Evolutionary conservation across 2,888 invertebrate genomes (phyloP).

Genomic region (Pasiphila rectangulata): DNA sequence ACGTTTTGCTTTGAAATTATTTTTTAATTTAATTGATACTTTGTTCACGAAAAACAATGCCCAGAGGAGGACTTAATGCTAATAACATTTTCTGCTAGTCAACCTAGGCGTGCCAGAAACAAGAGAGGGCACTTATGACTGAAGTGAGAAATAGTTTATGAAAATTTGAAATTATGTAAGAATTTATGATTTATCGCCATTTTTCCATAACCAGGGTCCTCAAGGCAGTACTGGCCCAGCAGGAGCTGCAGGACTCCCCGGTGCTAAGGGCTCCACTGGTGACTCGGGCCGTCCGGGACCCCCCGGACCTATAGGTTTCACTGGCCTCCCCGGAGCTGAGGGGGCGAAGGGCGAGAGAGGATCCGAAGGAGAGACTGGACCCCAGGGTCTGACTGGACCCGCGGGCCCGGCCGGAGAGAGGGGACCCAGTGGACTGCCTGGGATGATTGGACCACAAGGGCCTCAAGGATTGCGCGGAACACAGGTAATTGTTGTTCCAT

Average conservation of each 20-base stretch:
- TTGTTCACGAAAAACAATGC: no score
- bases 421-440: slow-evolving; percentile 82
- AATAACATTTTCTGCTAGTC: no score
- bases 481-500: slow-evolving; percentile 74
- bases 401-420: slow-evolving; percentile 85
- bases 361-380: slow-evolving; percentile 85
- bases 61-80: no score
- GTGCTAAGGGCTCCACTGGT: slow-evolving; percentile 86
- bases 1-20: no score
- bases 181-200: no score
- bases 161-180: no score
- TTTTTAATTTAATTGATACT: no score
- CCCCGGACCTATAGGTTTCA: slow-evolving; percentile 84
- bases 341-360: slow-evolving; percentile 89
- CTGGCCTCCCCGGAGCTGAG: slow-evolving; percentile 86
- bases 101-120: no score
- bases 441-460: slow-evolving; percentile 84
- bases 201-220: no score
- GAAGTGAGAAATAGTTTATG: no score
- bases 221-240: slow-evolving; percentile 85
- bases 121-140: no score
- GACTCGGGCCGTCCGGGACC: slow-evolving; percentile 85
- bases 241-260: slow-evolving; percentile 85
- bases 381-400: slow-evolving; percentile 85
- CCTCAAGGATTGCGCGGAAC: slow-evolving; percentile 83